Conservation (phyloP, 2,888 invertebrate genomes). For the Alitta virens region DNA sequence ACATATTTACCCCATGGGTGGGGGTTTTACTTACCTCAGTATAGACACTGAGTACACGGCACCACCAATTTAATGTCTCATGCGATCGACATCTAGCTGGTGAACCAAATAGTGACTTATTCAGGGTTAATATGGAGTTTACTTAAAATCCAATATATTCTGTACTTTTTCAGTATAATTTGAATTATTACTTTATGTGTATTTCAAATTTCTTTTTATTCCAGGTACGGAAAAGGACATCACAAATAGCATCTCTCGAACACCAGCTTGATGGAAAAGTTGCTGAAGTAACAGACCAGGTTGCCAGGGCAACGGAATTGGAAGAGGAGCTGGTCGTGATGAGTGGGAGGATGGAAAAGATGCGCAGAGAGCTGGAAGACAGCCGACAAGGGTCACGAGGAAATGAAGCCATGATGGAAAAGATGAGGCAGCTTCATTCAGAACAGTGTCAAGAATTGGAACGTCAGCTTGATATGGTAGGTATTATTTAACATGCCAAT, state of each 20-base stretch:
- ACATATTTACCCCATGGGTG: no score
- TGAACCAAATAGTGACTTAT: no score
- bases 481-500: background rate
- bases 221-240: constrained; percentile 41
- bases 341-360: constrained; percentile 26
- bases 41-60: no score
- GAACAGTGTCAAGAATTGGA: constrained; percentile 43
- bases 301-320: constrained; percentile 33
- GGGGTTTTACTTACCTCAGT: no score
- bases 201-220: no score
- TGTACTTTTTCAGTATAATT: no score
- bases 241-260: constrained; percentile 35
- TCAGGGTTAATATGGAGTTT: no score
- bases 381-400: constrained; percentile 24
- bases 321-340: constrained; percentile 34
- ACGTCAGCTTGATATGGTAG: constrained; percentile 44
- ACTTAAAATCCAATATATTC: no score
- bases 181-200: no score
- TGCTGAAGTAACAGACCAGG: constrained; percentile 34
- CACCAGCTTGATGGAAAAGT: constrained; percentile 41
- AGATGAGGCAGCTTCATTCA: constrained; percentile 34
- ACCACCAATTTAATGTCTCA: no score
- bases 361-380: constrained; percentile 32
- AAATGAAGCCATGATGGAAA: constrained; percentile 27
- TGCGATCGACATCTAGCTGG: no score